phyloP scores from a whole-genome alignment of 2,888 invertebrate species.

The Sarcophaga carnaria region DNA sequence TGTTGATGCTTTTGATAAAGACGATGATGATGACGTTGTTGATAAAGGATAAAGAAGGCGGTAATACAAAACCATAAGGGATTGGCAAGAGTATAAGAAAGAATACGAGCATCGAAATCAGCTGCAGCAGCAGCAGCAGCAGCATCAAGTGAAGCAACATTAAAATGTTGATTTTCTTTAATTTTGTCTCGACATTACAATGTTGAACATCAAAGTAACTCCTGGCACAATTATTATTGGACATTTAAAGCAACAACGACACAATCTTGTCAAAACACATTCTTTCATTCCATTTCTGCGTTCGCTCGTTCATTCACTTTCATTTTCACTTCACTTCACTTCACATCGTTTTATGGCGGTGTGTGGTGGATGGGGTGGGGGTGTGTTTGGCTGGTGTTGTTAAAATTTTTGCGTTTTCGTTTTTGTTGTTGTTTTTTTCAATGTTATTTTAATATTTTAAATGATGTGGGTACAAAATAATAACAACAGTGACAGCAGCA shows the following conservation, averaged over 20 bases:
- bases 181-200: slow-evolving; percentile 43
- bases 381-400: not conserved
- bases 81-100: not conserved
- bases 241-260: slow-evolving; percentile 36
- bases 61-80: no score
- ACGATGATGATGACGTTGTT: no score
- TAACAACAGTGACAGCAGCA: not conserved
- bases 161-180: slow-evolving; percentile 31
- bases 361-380: not conserved
- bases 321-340: not conserved
- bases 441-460: slow-evolving; percentile 5
- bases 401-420: slow-evolving; percentile 23
- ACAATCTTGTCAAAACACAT: slow-evolving; percentile 57
- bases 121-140: not conserved
- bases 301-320: not conserved
- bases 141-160: not conserved
- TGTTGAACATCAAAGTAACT: slow-evolving; percentile 46
- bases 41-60: no score
- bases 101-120: not conserved
- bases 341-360: not conserved
- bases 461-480: slow-evolving; percentile 44
- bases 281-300: not conserved
- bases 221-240: slow-evolving; percentile 57
- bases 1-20: not conserved
- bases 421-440: not conserved